Base-by-base conservation (phyloP, 2,797 vertebrate genomes). In the Esox lucius region DNA sequence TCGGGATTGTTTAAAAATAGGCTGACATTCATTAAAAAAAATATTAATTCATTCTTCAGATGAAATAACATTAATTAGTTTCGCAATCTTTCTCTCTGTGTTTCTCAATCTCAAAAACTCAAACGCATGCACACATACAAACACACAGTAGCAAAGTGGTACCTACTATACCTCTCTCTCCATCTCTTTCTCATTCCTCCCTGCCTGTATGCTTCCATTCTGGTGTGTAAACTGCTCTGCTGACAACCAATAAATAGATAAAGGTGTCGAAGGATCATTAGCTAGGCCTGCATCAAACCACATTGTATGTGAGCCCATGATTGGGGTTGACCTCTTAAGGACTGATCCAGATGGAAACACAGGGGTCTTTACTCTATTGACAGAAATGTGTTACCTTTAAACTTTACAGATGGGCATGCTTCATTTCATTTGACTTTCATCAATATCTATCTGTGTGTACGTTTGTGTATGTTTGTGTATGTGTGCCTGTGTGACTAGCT, bases 161-260 rank as follows among this genome's bases (percentile, higher is more conserved):
- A 46, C 42, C 42, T 46, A 46, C 3, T 2, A 11, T 46, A 39
- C n/a, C 39, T 13, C 19, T 42, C 42, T 46, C 39, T 4, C 19
- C n/a, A 19, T 12, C 31, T 73, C 64, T 46, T 16, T 33, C 24
- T 72, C 42, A n/a, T 28, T 12, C 24, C 1, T 49, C 24, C 28
- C 68, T 33, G 12, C 15, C 19, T 72, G 46, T 6, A n/a, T 24
- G 74, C 24, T 8, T 15, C 81, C 71, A 76, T 71, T 28, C 65
- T 28, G 31, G 72, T 80, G 80, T 81, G 72, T 78, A 75, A 83
- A 85, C 80, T 46, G 42, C 42, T 81, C 28, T 68, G 64, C 81
- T 83, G 77, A 81, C 82, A 67, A 65, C 72, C 75, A 77, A 84
- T 88, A 84, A 86, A 77, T 85, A 73, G 68, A 75, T 83, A 76